Conservation (phyloP, 2,888 invertebrate genomes). For the Lobophora halterata region DNA sequence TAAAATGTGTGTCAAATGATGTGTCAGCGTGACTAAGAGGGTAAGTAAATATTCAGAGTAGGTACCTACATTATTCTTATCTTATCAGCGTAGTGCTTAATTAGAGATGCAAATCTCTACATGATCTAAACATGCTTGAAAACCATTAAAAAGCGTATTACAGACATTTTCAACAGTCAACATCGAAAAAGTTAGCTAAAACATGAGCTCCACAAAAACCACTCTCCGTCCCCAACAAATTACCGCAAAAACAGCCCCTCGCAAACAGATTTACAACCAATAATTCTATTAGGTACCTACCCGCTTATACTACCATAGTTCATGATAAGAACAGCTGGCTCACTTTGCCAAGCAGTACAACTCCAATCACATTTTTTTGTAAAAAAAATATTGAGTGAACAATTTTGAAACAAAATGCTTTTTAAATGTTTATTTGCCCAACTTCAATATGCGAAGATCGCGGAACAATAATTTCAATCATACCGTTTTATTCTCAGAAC, state of each 20-base stretch:
- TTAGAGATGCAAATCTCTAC: too few relatives aligned
- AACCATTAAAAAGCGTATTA: conserved; percentile 13
- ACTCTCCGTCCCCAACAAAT: conserved; percentile 29
- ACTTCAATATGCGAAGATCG: too few relatives aligned
- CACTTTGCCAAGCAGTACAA: too few relatives aligned
- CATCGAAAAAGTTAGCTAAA: conserved; percentile 27
- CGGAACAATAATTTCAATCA: neutral
- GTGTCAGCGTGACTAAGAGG: too few relatives aligned
- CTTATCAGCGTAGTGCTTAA: too few relatives aligned
- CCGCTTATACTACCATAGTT: conserved; percentile 22
- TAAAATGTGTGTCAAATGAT: too few relatives aligned
- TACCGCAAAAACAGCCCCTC: conserved; percentile 35
- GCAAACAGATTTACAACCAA: conserved; percentile 36
- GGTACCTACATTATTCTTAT: too few relatives aligned
- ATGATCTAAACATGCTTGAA: neutral
- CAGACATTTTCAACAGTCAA: conserved; percentile 21
- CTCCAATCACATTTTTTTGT: too few relatives aligned
- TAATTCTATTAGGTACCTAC: conserved; percentile 35
- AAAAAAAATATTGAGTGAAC: too few relatives aligned
- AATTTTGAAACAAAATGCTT: too few relatives aligned
- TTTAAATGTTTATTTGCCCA: too few relatives aligned
- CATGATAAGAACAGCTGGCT: conserved; percentile 4
- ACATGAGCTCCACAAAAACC: conserved; percentile 28
- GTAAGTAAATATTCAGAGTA: too few relatives aligned
- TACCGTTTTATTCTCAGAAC: neutral